Conservation (phyloP, 2,113 vertebrate genomes). For the Budorcas taxicolor region DNA sequence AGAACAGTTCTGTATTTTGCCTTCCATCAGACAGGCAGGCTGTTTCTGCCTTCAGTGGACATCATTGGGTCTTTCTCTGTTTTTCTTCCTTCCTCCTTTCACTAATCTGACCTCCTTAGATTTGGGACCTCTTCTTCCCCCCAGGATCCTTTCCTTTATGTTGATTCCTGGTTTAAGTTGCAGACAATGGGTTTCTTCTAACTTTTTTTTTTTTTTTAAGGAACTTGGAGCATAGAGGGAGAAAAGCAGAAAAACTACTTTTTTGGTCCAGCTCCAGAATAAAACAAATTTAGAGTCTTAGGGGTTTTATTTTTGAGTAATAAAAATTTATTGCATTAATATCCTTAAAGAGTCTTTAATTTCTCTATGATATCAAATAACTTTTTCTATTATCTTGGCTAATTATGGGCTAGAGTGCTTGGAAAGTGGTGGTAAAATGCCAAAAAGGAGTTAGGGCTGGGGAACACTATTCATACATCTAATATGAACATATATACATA, state of each 20-base stretch:
- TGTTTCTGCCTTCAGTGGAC: rapidly evolving
- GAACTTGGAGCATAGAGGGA: neutral
- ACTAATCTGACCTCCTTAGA: neutral
- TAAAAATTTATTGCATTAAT: neutral
- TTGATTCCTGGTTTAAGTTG: neutral
- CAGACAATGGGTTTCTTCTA: neutral
- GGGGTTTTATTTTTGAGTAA: neutral
- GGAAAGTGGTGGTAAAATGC: neutral
- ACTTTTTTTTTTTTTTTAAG: neutral
- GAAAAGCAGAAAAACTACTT: neutral
- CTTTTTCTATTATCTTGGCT: neutral
- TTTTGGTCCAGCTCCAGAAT: neutral
- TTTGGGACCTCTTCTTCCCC: neutral
- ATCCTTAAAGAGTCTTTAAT: neutral
- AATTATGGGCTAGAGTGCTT: neutral
- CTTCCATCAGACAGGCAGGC: rapidly evolving
- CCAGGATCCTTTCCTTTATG: neutral
- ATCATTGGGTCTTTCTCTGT: neutral
- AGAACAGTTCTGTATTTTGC: neutral
- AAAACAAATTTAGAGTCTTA: neutral
- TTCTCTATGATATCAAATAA: neutral
- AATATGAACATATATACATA: too few relatives aligned
- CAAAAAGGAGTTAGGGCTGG: neutral
- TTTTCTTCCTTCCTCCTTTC: neutral
- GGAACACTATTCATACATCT: neutral